A percentile compares a stretch with the other conserved stretches of the same genome.
Conservation (phyloP, 1,140 invertebrate genomes). For the Danaus plexippus region DNA sequence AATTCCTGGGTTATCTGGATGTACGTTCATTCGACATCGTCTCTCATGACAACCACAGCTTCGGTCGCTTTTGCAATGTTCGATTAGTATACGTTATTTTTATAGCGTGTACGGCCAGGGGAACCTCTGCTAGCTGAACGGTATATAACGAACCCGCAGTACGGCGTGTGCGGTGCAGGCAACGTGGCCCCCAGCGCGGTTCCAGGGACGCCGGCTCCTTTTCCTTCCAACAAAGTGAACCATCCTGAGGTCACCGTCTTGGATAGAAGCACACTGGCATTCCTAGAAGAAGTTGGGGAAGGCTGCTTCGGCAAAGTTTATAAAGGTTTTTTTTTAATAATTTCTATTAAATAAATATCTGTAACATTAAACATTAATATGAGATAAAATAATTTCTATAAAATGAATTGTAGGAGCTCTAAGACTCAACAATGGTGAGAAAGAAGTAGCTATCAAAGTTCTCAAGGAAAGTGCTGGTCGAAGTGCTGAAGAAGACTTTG, state of each 20-base stretch:
- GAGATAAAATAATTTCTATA: neutral
- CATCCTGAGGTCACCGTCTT: slow-evolving; percentile 74
- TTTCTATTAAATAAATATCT: neutral
- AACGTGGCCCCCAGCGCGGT: slow-evolving; percentile 11
- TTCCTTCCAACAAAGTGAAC: slow-evolving; percentile 49
- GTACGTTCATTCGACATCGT: too few species aligned
- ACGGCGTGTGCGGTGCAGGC: slow-evolving; percentile 72
- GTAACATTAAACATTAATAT: neutral
- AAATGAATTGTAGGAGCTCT: slow-evolving; percentile 72
- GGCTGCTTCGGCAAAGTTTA: slow-evolving; percentile 94
- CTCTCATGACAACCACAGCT: slow-evolving; percentile 1
- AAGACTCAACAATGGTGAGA: slow-evolving; percentile 54
- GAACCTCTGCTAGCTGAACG: slow-evolving; percentile 78
- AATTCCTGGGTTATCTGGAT: too few species aligned
- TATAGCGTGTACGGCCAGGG: slow-evolving; percentile 64
- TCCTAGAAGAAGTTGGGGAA: slow-evolving; percentile 87
- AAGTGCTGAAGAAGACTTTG: slow-evolving; percentile 89
- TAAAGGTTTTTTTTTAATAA: slow-evolving; percentile 76
- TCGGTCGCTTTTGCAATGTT: slow-evolving; percentile 26
- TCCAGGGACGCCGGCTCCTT: slow-evolving; percentile 19
- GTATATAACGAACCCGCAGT: slow-evolving; percentile 85
- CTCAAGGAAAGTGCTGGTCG: slow-evolving; percentile 85
- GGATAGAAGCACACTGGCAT: slow-evolving; percentile 75
- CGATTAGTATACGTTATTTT: slow-evolving; percentile 43
- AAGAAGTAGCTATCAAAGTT: slow-evolving; percentile 87